Evolutionary conservation across 2,797 vertebrate genomes (phyloP), one percentile per base, ranked within the genome.

Genomic region (Microctenopoma stevenorrisi): DNA sequence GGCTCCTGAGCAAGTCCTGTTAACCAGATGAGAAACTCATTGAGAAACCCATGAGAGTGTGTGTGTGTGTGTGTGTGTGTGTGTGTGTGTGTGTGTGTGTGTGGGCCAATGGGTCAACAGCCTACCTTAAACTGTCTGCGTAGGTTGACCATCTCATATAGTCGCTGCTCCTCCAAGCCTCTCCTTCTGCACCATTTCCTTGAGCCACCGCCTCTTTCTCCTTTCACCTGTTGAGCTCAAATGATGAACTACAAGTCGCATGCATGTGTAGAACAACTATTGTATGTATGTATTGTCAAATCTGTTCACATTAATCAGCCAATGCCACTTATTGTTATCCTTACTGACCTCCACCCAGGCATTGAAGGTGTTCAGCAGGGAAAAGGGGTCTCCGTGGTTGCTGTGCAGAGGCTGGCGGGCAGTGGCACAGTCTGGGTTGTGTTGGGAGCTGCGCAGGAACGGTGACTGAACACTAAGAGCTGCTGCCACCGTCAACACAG

Each of bases 131-230:
- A 98, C 86, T 98, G 97, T n/a, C 94, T 92, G 56, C 96, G 94
- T 5, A 98, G 90, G 85, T 98, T 97, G 84, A 96, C 93, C 72
- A 97, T 96, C 84, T 98, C 97, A 0, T 98, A 98, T 0, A 98
- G 92, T 2, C 97, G 92, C 44, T 98, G 97, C 64, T 98, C 97
- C 82, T 97, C 96, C 57, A 98, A 53, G 0, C 97, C 97, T 5
- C 95, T 92, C 10, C 93, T 93, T 28, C 95, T 92, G 78, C 97
- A 98, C 97, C 97, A 98, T 61, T 93, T 96, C 55, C 94, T 94
- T 0, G 96, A 97, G 52, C 83, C 87, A 0, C 91, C 79, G 0
- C 93, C 85, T 33, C 92, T 82, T 25, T 95, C 94, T 0, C 94
- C 94, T 68, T 98, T 98, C 53, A 96, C 94, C 97, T 98, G 87